Base-by-base conservation (phyloP, 2,888 invertebrate genomes). In the Synergus laeviventris region DNA sequence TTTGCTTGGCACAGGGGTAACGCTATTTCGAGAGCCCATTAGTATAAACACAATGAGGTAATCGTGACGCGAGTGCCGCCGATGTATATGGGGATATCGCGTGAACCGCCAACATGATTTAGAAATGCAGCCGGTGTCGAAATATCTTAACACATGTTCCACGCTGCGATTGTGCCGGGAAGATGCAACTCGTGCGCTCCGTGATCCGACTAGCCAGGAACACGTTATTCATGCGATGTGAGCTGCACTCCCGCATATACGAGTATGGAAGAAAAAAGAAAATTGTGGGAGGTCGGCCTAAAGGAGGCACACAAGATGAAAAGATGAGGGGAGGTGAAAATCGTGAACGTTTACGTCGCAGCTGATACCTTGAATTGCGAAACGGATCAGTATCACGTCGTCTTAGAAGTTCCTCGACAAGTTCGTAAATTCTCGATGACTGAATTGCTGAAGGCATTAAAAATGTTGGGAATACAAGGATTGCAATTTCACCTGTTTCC, bases 1-100 rank as follows among this genome's bases (percentile, higher is more conserved):
- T 59, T 21, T 24, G 11, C 24, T 24, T 24, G 59, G 24, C 12
- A 11, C 81, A 81, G 77, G 75, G 75, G 64, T 81, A 82, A 81
- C 78, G 79, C 80, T 77, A 82, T 83, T 82, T 81, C 81, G 79
- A 81, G 74, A 76, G 75, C 85, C 64, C 84, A 88, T 88, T 88
- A 86, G 87, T 84, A 85, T 76, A 81, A 86, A 86, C 85, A 86
- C 86, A 86, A 89, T 86, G 86, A 84, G 83, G 85, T 85, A 86
- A 86, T 84, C 85, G 83, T 81, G 79, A 80, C 81, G 81, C 75
- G 79, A 79, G 81, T 80, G 77, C 79, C 74, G 77, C 62, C 79
- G 80, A 81, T 83, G 81, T 80, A 82, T 74, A 76, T 70, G 80
- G 59, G 75, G 74, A 74, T 80, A 81, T 79, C 80, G 82, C 82